Conservation (phyloP, 2,113 vertebrate genomes). For the Phylloscopus trochiloides region DNA sequence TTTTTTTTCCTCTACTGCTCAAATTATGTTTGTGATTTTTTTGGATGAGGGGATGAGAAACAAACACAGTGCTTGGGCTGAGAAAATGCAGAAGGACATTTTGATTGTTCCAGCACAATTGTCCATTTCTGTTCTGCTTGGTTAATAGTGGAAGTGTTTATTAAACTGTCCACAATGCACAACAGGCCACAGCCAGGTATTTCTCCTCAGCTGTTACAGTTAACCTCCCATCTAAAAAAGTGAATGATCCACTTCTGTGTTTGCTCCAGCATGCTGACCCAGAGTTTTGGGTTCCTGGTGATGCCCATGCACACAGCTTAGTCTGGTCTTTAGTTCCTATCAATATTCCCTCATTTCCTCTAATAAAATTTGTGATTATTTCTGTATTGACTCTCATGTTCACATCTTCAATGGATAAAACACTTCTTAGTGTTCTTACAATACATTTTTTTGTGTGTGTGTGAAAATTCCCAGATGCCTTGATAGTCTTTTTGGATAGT, state of each 20-base stretch:
- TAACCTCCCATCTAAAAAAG: neutral
- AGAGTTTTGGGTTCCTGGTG: neutral
- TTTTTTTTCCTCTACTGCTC: neutral
- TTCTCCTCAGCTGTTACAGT: neutral
- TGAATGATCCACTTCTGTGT: neutral
- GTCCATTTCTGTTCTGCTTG: neutral
- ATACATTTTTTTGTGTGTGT: neutral
- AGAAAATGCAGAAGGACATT: rapidly evolving
- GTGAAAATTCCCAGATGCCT: neutral
- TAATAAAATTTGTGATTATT: neutral
- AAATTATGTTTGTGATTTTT: neutral
- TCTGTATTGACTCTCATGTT: neutral
- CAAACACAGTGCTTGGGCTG: neutral
- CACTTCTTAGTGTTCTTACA: neutral
- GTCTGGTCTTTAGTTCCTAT: neutral
- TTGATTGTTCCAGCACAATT: neutral
- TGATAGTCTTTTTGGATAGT: neutral
- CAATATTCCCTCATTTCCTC: neutral
- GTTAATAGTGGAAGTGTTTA: neutral
- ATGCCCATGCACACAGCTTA: neutral
- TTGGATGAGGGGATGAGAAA: neutral
- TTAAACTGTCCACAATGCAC: neutral
- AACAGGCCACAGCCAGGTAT: neutral
- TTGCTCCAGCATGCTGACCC: neutral
- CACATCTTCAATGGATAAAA: neutral